Evolutionary conservation across 2,113 vertebrate genomes (phyloP).

Genomic region (Ornithorhynchus anatinus): DNA sequence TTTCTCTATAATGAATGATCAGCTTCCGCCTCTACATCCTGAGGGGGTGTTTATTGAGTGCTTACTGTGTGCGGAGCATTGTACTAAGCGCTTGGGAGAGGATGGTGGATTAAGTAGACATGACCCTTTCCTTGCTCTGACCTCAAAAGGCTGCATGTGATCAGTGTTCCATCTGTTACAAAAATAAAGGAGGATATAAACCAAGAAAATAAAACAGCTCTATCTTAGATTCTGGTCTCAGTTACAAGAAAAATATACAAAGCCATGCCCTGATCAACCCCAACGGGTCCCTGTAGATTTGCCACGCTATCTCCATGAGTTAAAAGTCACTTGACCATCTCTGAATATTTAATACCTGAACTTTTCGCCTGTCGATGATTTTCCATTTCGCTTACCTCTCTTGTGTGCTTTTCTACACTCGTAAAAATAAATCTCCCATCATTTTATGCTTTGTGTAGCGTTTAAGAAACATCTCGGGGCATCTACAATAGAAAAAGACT

Average conservation of each 20-base stretch:
- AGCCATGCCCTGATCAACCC: conserved; percentile 60
- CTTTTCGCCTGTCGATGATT: conserved; percentile 52
- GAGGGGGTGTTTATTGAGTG: no score
- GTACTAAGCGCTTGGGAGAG: no score
- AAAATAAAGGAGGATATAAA: conserved; percentile 67
- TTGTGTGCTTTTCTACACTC: conserved; percentile 43
- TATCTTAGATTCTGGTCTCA: conserved; percentile 61
- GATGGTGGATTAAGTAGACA: no score
- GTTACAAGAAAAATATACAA: conserved; percentile 65
- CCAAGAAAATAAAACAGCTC: conserved; percentile 64
- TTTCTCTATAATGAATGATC: conserved; percentile 49
- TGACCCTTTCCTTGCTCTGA: neutral
- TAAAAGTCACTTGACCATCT: conserved; percentile 60
- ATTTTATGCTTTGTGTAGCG: conserved; percentile 63
- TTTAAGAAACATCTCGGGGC: conserved; percentile 72
- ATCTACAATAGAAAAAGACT: conserved; percentile 76
- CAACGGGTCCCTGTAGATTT: conserved; percentile 53
- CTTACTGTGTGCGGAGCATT: no score
- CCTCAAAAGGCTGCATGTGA: conserved; percentile 46
- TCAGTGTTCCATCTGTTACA: conserved; percentile 57
- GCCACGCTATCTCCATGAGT: conserved; percentile 55
- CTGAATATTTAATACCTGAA: conserved; percentile 54
- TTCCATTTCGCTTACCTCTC: conserved; percentile 52
- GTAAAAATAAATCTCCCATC: conserved; percentile 66
- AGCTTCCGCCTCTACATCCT: no score